Percentiles rank a stretch among this genome's conserved stretches.
Evolutionary conservation across 2,797 vertebrate species (phyloP).

Genomic region (Lerista edwardsae): DNA sequence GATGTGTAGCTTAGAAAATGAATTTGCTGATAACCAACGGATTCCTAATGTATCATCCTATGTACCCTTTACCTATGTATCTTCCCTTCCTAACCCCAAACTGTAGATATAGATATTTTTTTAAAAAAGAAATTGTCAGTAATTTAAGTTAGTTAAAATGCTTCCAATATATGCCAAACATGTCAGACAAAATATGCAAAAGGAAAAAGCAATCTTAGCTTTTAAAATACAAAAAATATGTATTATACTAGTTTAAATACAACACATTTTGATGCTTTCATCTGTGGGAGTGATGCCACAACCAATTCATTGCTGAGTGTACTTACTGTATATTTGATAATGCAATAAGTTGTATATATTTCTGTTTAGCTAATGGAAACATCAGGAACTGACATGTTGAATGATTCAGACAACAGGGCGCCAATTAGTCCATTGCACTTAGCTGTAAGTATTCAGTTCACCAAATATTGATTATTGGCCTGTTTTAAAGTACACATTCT

Average conservation of each 20-base stretch:
- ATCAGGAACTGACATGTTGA: constrained; percentile 93
- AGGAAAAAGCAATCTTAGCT: background rate
- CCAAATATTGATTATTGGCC: constrained; percentile 25
- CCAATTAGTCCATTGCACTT: constrained; percentile 96
- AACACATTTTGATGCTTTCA: constrained; percentile 14
- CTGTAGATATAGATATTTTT: too few relatives aligned
- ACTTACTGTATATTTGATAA: constrained; percentile 5
- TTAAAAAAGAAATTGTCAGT: too few relatives aligned
- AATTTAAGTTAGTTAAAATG: too few relatives aligned
- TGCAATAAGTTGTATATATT: constrained; percentile 50
- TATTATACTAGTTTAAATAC: background rate
- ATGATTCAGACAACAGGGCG: constrained; percentile 89
- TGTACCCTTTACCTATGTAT: too few relatives aligned
- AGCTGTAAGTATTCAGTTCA: constrained; percentile 85
- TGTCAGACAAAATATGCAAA: background rate
- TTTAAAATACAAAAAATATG: background rate
- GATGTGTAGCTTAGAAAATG: too few relatives aligned
- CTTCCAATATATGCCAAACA: background rate
- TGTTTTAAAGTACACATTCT: background rate
- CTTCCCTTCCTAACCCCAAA: too few relatives aligned
- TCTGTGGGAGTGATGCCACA: background rate
- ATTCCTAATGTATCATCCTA: too few relatives aligned
- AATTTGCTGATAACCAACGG: too few relatives aligned
- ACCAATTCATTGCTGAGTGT: background rate
- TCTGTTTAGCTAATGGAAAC: constrained; percentile 93